Percentiles rank a stretch among this genome's conserved stretches.
Conservation (phyloP, 2,797 vertebrate species). For the Ammospiza maritima region DNA sequence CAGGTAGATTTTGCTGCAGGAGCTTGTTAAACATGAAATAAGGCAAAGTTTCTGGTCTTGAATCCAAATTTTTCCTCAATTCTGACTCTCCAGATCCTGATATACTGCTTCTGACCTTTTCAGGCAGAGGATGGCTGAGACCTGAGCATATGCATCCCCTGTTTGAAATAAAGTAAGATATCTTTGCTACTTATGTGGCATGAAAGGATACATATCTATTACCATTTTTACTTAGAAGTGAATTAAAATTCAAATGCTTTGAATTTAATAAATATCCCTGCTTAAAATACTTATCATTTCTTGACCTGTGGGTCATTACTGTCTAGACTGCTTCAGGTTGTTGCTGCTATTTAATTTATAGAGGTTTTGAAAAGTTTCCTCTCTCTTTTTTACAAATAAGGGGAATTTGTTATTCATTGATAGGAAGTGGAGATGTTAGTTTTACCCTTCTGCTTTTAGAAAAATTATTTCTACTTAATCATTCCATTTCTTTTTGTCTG, state of each 20-base stretch:
- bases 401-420: not conserved
- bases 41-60: not conserved
- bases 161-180: not conserved
- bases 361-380: not conserved
- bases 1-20: not conserved
- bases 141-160: not conserved
- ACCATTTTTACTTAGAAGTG: not conserved
- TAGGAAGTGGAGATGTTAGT: not conserved
- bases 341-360: not conserved
- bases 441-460: not conserved
- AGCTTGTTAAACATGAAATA: not conserved
- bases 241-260: conserved; percentile 22
- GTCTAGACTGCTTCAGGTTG: not conserved
- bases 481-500: not conserved
- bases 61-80: not conserved
- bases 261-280: conserved; percentile 6
- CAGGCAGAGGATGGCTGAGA: not conserved
- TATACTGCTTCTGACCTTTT: not conserved
- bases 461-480: not conserved
- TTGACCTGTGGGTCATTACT: not conserved
- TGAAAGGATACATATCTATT: not conserved
- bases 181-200: not conserved
- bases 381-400: not conserved
- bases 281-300: not conserved
- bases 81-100: not conserved